Evolutionary conservation across 2,113 vertebrate species (phyloP), one percentile per base, ranked within the genome.

Genomic region (Suncus etruscus): DNA sequence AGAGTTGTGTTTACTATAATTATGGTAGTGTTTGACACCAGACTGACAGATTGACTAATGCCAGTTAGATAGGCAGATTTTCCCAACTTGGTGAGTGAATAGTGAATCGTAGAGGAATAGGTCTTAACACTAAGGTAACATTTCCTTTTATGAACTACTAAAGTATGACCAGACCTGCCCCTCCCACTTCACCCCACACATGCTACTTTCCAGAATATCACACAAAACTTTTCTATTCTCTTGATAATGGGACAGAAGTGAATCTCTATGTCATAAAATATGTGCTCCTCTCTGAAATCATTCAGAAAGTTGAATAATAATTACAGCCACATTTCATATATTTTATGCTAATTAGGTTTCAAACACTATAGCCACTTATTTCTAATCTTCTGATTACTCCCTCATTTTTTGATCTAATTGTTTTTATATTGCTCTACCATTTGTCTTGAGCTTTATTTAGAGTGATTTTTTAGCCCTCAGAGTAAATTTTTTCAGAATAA

Each of bases 241-340:
- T 76, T 51, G 11, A 63, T 50, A 47, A 73, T 83, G 45, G 31
- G 31, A 11, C 2, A 47, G 2, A 54, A 54, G 63, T 82, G 51
- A 76, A 61, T 65, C 27, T 48, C 29, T 78, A 31, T 22, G 10
- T 72, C 2, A 76, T 76, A 82, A 65, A 87, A 83, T 29, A 5
- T 39, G 39, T 74, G 22, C 31, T 0, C 27, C 10, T 77, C 39
- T 51, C 11, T 92, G 45, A 72, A 94, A 47, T 10, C 15, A 70
- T 66, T 50, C 9, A 14, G n/a, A 85, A 89, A 69, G 27, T 32
- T 86, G 45, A 70, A 65, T 89, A 88, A 74, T 75, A 32, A 84
- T 18, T 50, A 76, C 54, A 81, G 51, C 27, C 65, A 54, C 5
- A 76, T 45, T 76, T 94, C 14, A 66, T 24, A 68, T 85, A 5